Percentiles rank a stretch among this genome's conserved stretches.
Conservation (phyloP, 92 coral and sea anemone species). For the Porites lobata region DNA sequence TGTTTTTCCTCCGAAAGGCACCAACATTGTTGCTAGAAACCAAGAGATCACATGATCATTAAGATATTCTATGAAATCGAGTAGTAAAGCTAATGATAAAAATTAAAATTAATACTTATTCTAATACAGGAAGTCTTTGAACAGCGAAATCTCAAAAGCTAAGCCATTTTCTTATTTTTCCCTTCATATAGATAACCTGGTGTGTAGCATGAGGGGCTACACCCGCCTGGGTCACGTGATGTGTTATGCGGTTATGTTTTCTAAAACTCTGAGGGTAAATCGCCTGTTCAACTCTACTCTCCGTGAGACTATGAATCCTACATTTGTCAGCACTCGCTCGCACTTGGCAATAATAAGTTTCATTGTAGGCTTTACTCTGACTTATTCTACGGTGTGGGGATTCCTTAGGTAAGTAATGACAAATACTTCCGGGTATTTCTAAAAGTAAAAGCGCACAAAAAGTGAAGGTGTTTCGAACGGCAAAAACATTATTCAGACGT, state of each 20-base stretch:
- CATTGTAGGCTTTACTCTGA: conserved; percentile 12
- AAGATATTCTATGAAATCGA: no score
- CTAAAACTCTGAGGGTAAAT: conserved; percentile 38
- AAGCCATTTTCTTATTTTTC: not conserved
- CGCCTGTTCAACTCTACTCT: conserved; percentile 51
- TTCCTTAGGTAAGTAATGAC: conserved; percentile 17
- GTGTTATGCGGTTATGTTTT: conserved; percentile 44
- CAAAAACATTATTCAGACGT: no score
- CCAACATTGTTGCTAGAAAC: no score
- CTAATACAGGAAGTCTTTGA: not conserved
- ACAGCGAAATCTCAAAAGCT: not conserved
- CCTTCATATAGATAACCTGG: conserved; percentile 19
- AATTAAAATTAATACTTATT: no score
- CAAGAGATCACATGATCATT: no score
- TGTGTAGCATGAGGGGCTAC: conserved; percentile 41
- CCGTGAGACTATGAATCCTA: conserved; percentile 34
- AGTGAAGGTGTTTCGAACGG: no score
- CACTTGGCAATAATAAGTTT: conserved; percentile 22
- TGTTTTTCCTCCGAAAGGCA: no score
- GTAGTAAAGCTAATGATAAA: no score
- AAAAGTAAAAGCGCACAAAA: no score
- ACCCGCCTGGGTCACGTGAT: conserved; percentile 31
- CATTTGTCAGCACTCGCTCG: conserved; percentile 55
- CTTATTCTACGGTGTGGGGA: conserved; percentile 51
- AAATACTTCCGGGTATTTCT: no score